Percentiles rank a stretch among this genome's conserved stretches.
Conservation (phyloP, 35 echinoderm and acorn worm species). For the Apostichopus japonicus region DNA sequence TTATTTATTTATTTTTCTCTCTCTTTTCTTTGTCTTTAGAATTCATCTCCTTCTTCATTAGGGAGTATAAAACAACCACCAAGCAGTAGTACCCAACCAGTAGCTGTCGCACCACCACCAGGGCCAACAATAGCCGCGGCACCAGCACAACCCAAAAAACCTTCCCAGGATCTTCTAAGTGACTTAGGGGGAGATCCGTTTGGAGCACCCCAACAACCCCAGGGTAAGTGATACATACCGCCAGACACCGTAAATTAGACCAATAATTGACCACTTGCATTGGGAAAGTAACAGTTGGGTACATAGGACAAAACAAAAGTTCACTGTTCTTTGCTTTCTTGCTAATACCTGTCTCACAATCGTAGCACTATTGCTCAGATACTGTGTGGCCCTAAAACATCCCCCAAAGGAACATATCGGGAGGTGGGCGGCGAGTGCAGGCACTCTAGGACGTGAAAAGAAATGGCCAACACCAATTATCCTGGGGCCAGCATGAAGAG, state of each 20-base stretch:
- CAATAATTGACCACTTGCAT: no score
- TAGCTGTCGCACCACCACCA: not conserved
- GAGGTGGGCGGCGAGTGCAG: no score
- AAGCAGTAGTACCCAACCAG: conserved; percentile 19
- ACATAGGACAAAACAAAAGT: no score
- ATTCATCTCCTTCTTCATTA: conserved; percentile 18
- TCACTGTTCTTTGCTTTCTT: no score
- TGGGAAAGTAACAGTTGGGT: no score
- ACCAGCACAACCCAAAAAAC: conserved; percentile 41
- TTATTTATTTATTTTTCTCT: not conserved
- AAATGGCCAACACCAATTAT: no score
- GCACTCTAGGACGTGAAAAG: no score
- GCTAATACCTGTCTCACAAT: no score
- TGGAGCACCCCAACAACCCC: conserved; percentile 3
- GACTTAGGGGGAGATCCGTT: conserved; percentile 35
- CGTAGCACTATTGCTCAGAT: no score
- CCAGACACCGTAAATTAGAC: not conserved
- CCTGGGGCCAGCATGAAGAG: no score
- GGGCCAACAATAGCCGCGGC: not conserved
- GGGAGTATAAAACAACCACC: conserved; percentile 44
- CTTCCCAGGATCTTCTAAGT: conserved; percentile 23
- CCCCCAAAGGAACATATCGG: no score
- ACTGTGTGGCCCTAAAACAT: no score
- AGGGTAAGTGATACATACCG: not conserved
- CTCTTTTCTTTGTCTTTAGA: not conserved